Conservation (phyloP, 2,888 invertebrate species). For the Lepidocyrtinus sp. region DNA sequence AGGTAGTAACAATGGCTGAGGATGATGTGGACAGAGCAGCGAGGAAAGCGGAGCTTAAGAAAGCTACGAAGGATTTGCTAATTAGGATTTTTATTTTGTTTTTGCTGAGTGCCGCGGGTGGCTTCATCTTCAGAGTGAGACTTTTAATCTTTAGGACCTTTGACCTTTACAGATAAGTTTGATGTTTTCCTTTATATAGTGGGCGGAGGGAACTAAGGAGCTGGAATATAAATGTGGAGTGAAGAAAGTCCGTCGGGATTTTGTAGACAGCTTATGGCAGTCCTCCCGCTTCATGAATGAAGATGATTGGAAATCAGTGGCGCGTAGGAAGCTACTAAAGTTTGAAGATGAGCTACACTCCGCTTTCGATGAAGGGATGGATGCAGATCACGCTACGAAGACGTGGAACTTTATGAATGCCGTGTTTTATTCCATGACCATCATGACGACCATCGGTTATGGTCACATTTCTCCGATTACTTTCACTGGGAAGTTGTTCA, state of each 20-base stretch:
- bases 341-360: conserved; percentile 90
- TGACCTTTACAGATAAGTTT: not conserved
- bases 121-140: conserved; percentile 68
- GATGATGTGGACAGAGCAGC: conserved; percentile 46
- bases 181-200: conserved; percentile 43
- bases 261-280: conserved; percentile 87
- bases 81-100: conserved; percentile 67
- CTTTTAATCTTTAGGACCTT: no score
- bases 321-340: conserved; percentile 83
- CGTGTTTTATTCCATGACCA: conserved; percentile 87
- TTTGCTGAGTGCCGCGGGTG: conserved; percentile 65
- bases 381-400: conserved; percentile 86
- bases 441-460: conserved; percentile 95
- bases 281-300: conserved; percentile 80
- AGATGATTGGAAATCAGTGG: conserved; percentile 92
- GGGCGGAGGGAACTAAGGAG: conserved; percentile 86
- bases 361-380: conserved; percentile 85
- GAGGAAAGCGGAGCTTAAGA: conserved; percentile 57
- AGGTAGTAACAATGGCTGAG: conserved; percentile 31
- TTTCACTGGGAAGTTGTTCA: conserved; percentile 82
- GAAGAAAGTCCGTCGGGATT: conserved; percentile 82
- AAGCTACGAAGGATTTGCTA: conserved; percentile 61
- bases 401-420: conserved; percentile 92
- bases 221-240: conserved; percentile 90
- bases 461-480: conserved; percentile 97